These are phyloP conservation scores for Trypoxylon attenuatum DNA, from an alignment of 2,888 invertebrate species.

Conservation along the genomic window DNA sequence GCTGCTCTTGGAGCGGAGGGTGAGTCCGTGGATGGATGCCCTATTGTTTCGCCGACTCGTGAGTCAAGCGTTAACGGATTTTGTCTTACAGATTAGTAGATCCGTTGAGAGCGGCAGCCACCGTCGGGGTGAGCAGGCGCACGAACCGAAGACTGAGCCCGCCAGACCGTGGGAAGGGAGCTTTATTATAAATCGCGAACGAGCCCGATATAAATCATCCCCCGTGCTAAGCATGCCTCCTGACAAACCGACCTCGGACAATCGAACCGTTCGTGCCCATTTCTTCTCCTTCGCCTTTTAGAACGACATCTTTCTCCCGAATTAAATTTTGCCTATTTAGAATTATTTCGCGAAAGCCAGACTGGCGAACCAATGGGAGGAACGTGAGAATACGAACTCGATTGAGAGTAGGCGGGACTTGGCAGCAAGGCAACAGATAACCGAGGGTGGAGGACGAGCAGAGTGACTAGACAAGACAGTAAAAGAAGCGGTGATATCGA, in stretches of 20 bases:
- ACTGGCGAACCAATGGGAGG: too few relatives aligned
- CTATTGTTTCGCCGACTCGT: slow-evolving; percentile 68
- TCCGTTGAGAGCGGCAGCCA: slow-evolving; percentile 55
- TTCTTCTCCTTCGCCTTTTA: too few relatives aligned
- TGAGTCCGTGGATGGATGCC: slow-evolving; percentile 49
- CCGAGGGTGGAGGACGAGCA: slow-evolving; percentile 59
- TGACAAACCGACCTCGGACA: slow-evolving; percentile 1
- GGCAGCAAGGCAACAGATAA: slow-evolving; percentile 29
- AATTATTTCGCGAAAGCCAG: too few relatives aligned
- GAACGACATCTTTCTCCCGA: too few relatives aligned
- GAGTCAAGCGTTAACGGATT: slow-evolving; percentile 73
- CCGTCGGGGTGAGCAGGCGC: too few relatives aligned
- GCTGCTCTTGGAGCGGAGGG: slow-evolving; percentile 43
- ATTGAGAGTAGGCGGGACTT: slow-evolving; percentile 59
- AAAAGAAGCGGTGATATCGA: slow-evolving; percentile 54
- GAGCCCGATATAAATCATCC: slow-evolving; percentile 42
- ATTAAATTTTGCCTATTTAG: too few relatives aligned
- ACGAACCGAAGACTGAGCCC: too few relatives aligned
- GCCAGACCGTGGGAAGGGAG: slow-evolving; percentile 48
- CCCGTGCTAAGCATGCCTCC: slow-evolving; percentile 4
- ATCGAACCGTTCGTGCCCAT: too few relatives aligned
- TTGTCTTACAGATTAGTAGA: slow-evolving; percentile 69
- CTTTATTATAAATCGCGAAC: slow-evolving; percentile 48
- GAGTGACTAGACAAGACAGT: slow-evolving; percentile 60
- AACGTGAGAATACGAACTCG: not conserved